A percentile compares a stretch with the other conserved stretches of the same genome.
phyloP scores from a whole-genome alignment of 2,113 vertebrate species.

The Amazona vittata region DNA sequence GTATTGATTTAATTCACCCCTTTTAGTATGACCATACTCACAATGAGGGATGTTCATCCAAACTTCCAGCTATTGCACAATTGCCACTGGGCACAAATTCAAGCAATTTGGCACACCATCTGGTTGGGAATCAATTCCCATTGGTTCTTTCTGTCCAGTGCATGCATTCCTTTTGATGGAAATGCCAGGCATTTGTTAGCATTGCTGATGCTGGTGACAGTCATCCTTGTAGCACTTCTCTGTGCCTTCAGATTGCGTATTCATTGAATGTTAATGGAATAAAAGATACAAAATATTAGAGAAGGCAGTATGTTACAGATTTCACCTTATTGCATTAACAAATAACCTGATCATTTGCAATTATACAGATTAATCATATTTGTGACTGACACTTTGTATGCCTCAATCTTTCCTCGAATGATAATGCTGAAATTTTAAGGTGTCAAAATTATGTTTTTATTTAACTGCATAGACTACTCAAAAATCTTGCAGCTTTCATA shows the following conservation, averaged over 20 bases:
- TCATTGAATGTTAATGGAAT: not conserved
- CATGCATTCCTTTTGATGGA: constrained; percentile 63
- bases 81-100: constrained; percentile 69
- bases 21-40: constrained; percentile 64
- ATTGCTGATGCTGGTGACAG: constrained; percentile 35
- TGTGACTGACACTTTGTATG: not conserved
- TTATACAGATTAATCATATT: constrained; percentile 15
- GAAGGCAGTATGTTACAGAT: not conserved
- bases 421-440: not conserved
- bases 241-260: not conserved
- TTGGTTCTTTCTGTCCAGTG: constrained; percentile 60
- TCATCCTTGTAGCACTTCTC: constrained; percentile 16
- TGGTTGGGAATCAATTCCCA: constrained; percentile 45
- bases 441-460: not conserved
- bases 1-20: constrained; percentile 73
- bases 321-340: constrained; percentile 47
- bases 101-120: constrained; percentile 65
- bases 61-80: constrained; percentile 71
- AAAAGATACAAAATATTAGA: constrained; percentile 12
- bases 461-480: not conserved
- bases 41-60: constrained; percentile 59
- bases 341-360: constrained; percentile 65
- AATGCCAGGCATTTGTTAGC: constrained; percentile 62
- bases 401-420: not conserved
- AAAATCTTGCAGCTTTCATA: not conserved